A percentile compares a stretch with the other conserved stretches of the same genome.
These are phyloP conservation scores for Spheniscus humboldti DNA, from an alignment of 2,797 vertebrate species.

Conservation along the genomic window DNA sequence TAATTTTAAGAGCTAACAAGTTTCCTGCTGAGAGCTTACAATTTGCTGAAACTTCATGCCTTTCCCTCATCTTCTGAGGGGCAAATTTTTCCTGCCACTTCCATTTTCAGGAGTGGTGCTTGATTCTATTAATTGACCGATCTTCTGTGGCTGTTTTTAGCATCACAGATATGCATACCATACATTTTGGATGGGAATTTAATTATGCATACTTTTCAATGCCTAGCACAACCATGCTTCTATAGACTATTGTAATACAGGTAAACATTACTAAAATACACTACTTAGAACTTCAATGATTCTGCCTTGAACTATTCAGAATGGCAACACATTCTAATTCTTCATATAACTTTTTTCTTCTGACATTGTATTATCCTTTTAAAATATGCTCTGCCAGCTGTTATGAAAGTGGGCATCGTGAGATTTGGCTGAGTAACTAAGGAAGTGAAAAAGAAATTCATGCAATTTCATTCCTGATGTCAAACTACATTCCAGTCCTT, in stretches of 20 bases:
- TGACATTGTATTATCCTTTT: too few relatives aligned
- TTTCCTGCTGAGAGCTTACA: background rate
- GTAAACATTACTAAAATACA: background rate
- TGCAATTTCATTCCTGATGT: background rate
- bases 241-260: background rate
- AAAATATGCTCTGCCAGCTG: background rate
- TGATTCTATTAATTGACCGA: background rate
- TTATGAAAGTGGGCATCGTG: rapidly evolving
- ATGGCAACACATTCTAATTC: rapidly evolving
- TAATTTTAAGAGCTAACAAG: background rate
- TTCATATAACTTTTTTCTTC: background rate
- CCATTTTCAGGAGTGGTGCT: background rate
- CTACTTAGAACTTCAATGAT: background rate
- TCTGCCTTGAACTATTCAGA: background rate
- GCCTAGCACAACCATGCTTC: background rate
- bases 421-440: background rate
- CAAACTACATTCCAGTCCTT: background rate
- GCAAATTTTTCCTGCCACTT: background rate
- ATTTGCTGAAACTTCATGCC: background rate
- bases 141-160: background rate
- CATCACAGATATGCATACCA: background rate
- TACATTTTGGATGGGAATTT: background rate
- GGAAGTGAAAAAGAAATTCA: background rate
- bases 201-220: background rate
- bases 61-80: background rate